These are phyloP conservation scores for Carapus acus DNA, from an alignment of 2,797 vertebrate species.

Conservation along the genomic window DNA sequence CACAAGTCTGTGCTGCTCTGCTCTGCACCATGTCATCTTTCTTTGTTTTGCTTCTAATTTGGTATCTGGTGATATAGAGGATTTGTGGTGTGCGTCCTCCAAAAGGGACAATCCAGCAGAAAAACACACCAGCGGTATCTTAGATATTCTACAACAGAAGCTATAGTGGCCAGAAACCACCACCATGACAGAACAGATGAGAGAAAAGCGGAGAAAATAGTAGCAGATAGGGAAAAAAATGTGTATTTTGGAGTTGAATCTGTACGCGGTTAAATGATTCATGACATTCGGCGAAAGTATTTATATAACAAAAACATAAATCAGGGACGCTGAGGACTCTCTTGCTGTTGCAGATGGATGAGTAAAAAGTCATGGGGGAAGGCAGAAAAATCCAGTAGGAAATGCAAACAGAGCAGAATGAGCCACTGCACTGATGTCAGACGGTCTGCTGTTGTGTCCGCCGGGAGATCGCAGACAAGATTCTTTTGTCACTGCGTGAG, in stretches of 20 bases:
- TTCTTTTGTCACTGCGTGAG: constrained; percentile 17
- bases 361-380: background rate
- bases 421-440: background rate
- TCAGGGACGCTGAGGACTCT: background rate
- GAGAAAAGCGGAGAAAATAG: background rate
- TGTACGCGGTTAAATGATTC: background rate
- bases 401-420: background rate
- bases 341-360: background rate
- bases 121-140: background rate
- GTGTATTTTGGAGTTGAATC: background rate
- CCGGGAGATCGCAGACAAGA: constrained; percentile 15
- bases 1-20: constrained; percentile 8
- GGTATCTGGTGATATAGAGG: background rate
- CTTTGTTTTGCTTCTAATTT: constrained; percentile 1
- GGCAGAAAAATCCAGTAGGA: too few species aligned
- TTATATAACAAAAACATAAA: background rate
- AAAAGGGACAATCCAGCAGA: background rate
- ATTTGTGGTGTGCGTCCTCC: constrained; percentile 9
- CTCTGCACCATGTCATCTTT: background rate
- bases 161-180: background rate
- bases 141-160: background rate
- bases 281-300: background rate
- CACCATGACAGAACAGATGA: background rate
- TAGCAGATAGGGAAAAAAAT: background rate
- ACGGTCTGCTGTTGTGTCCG: constrained; percentile 15